Base-by-base conservation (phyloP, 92 coral and sea anemone species). In the Porites rus region DNA sequence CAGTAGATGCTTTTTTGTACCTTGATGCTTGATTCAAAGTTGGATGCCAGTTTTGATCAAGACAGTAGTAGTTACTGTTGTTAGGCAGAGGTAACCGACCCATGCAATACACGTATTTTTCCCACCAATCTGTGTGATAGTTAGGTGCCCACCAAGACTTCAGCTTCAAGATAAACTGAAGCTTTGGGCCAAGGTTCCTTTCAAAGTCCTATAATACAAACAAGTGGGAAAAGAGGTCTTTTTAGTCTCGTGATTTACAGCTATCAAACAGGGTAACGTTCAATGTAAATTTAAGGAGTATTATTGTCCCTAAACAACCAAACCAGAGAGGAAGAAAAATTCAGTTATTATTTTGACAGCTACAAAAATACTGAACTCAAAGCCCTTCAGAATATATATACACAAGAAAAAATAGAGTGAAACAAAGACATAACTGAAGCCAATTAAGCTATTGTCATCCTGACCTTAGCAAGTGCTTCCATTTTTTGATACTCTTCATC, bases 101-200 rank as follows among this genome's bases (percentile, higher is more conserved):
- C 96, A 95, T 97, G 85, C 87, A 76, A 65, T 97, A 94, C 61
- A 97, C 99, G 78, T 97, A 97, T 94, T 95, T 97, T 86, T 97
- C 99, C 99, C 99, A 96, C 99, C 99, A 96, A 87, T 96, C 99
- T 17, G 98, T 93, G 82, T 89, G 95, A 88, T 93, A 96, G 89
- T 96, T 95, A 1, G 96, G 89, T 6, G 95, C 98, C 93, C 95
- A 96, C 99, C 99, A 96, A 7, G 99, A 96, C 91, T 95, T 95
- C 10, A 96, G 88, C 61, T 86, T 92, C n/a, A 96, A 84, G 62
- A 93, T 92, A 74, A 96, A 96, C 90, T 96, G 99, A 4, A 96
- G 95, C 72, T 96, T 96, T 16, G 99, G 99, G 53, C 96, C 99
- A 64, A 96, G 92, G 60, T 93, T 96, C 17, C 86, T 86, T 76